phyloP scores from a whole-genome alignment of 2,888 invertebrate genomes.

The Octonoba sinensis region DNA sequence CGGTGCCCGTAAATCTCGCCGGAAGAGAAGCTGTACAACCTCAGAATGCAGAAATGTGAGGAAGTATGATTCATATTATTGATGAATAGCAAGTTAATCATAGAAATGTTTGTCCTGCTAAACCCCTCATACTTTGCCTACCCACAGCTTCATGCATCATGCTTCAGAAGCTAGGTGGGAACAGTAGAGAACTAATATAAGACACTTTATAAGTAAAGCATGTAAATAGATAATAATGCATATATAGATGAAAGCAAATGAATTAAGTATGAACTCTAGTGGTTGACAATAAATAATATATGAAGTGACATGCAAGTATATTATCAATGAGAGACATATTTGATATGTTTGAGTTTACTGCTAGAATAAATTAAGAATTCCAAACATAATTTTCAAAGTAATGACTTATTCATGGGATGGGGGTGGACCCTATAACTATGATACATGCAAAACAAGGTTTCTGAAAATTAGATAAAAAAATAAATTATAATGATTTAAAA shows the following conservation, averaged over 20 bases:
- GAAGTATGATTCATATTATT: slow-evolving; percentile 52
- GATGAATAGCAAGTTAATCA: slow-evolving; percentile 53
- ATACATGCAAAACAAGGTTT: too few relatives aligned
- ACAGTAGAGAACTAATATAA: slow-evolving; percentile 54
- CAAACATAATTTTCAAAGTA: too few relatives aligned
- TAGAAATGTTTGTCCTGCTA: slow-evolving; percentile 37
- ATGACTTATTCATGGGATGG: too few relatives aligned
- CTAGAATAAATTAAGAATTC: too few relatives aligned
- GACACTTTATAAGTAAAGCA: slow-evolving; percentile 44
- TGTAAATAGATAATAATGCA: slow-evolving; percentile 39
- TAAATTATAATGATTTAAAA: too few relatives aligned
- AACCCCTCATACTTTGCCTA: slow-evolving; percentile 50
- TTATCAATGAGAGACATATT: too few relatives aligned
- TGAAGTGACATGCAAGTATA: slow-evolving; percentile 23
- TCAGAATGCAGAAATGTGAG: slow-evolving; percentile 39
- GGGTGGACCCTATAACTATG: too few relatives aligned
- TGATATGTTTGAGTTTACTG: too few relatives aligned
- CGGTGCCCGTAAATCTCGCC: neutral
- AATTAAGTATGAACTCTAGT: too few relatives aligned
- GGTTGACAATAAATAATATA: neutral
- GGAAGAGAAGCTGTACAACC: slow-evolving; percentile 58
- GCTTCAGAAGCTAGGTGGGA: slow-evolving; percentile 65
- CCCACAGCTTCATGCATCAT: slow-evolving; percentile 66
- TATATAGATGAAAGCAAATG: slow-evolving; percentile 10
- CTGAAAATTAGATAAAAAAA: too few relatives aligned